A percentile compares a stretch with the other conserved stretches of the same genome.
Conservation (phyloP, 2,888 invertebrate genomes). For the Anagyrus pseudococci region DNA sequence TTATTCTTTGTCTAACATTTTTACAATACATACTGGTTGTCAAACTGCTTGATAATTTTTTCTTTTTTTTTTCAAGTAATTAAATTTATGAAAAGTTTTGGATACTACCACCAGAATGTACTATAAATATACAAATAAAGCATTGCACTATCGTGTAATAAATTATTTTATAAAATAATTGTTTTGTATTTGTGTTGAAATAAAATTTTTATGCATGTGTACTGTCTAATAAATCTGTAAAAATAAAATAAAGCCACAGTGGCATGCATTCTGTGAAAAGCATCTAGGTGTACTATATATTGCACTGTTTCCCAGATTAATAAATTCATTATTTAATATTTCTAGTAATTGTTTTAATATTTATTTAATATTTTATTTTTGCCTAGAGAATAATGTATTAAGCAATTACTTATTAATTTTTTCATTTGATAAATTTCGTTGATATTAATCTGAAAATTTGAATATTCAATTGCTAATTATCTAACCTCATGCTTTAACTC, state of each 20-base stretch:
- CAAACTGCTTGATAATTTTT: neutral
- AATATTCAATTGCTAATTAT: slow-evolving; percentile 7
- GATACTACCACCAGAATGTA: slow-evolving; percentile 25
- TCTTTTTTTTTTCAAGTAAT: neutral
- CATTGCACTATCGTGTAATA: neutral
- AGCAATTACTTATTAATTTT: too few relatives aligned
- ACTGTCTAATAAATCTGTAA: neutral
- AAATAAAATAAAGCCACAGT: neutral
- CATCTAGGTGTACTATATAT: neutral
- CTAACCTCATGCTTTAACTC: slow-evolving; percentile 21
- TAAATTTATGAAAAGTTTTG: neutral
- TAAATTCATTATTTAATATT: neutral
- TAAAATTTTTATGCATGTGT: neutral
- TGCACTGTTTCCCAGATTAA: slow-evolving; percentile 10
- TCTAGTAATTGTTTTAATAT: neutral
- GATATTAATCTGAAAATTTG: slow-evolving; percentile 20
- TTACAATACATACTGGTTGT: slow-evolving; percentile 13
- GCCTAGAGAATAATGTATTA: neutral
- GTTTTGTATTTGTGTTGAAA: too few relatives aligned
- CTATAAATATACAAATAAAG: neutral
- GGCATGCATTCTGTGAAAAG: neutral
- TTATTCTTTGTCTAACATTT: slow-evolving; percentile 6
- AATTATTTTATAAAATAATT: neutral
- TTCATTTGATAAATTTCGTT: neutral
- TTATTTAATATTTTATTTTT: neutral